Evolutionary conservation across 2,113 vertebrate genomes (phyloP), one percentile per base, ranked within the genome.

Genomic region (Halichoeres trimaculatus): DNA sequence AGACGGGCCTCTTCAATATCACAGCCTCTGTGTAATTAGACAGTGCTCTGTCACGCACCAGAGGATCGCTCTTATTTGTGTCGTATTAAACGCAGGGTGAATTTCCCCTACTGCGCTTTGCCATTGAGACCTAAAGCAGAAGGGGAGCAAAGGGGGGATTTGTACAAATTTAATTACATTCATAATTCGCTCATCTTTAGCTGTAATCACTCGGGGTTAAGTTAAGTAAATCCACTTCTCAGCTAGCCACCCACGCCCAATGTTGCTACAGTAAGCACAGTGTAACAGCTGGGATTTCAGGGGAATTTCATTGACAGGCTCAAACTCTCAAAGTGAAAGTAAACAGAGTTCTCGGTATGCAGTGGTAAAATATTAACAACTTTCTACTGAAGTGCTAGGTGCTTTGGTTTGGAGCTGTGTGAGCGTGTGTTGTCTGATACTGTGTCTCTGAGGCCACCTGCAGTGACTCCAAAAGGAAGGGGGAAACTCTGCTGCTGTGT

Each of bases 151-250:
- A 72, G 70, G 64, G 63, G 62, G 88, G 80, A 81, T 89, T 90
- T 86, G 85, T 78, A 76, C 63, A 80, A 84, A 87, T 90, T 85
- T 88, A 87, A 90, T 91, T 89, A 89, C 57, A 63, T 84, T 85
- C 78, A 89, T 76, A 88, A 88, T 90, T 92, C 57, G 48, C 45
- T 78, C 86, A 87, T 88, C 86, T 89, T 87, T 63, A 24, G 74
- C 74, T 78, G 65, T 87, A 89, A 89, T 90, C 89, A 85, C 84
- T 72, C 17, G 2, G 78, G 85, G 73, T 90, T 84, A 57, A 70
- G 68, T 88, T 84, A 81, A 87, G 81, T 74, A 87, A 85, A 84
- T 87, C 69, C 78, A 64, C 73, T 83, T 65, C 61, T 58, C 68
- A 24, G 61, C 40, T 17, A 79, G 60, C 86, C 83, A 78, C 83